These are phyloP conservation scores for Periophthalmus modestus DNA, from an alignment of 2,113 vertebrate species.

Conservation along the genomic window DNA sequence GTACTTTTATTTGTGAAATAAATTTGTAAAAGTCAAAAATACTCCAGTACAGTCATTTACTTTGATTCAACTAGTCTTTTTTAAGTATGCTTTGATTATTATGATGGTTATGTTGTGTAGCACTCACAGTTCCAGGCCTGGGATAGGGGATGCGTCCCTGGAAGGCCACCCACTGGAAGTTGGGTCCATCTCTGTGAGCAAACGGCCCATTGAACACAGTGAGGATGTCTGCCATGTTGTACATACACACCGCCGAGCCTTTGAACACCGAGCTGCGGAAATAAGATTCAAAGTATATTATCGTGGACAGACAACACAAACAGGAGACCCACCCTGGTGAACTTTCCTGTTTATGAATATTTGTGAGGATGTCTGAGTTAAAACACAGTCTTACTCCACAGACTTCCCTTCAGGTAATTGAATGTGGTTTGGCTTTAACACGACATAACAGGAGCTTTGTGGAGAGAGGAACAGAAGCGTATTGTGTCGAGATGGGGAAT, in stretches of 20 bases:
- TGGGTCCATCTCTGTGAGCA: slow-evolving; percentile 95
- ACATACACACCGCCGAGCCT: slow-evolving; percentile 96
- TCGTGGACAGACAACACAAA: neutral
- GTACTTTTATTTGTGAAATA: too few species aligned
- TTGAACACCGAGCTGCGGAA: slow-evolving; percentile 92
- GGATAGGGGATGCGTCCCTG: slow-evolving; percentile 97
- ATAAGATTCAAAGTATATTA: slow-evolving; percentile 66
- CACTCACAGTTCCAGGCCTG: slow-evolving; percentile 93
- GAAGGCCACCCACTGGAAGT: slow-evolving; percentile 94
- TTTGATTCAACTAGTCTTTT: neutral
- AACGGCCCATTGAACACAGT: slow-evolving; percentile 98
- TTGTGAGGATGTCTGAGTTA: slow-evolving; percentile 24
- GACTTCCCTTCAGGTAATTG: slow-evolving; percentile 23
- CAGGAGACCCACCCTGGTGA: slow-evolving; percentile 8
- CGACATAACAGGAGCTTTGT: slow-evolving; percentile 49
- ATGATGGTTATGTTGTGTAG: neutral
- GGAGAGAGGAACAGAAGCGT: slow-evolving; percentile 31
- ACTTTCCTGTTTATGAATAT: slow-evolving; percentile 22
- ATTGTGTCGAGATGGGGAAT: slow-evolving; percentile 31
- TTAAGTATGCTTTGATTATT: neutral
- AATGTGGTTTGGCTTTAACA: slow-evolving; percentile 55
- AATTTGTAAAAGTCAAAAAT: too few species aligned
- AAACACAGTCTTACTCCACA: slow-evolving; percentile 7
- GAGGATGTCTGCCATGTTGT: slow-evolving; percentile 95
- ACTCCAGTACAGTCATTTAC: too few species aligned